Conservation (phyloP, 2,113 vertebrate genomes). For the Hippocampus guttulatus region DNA sequence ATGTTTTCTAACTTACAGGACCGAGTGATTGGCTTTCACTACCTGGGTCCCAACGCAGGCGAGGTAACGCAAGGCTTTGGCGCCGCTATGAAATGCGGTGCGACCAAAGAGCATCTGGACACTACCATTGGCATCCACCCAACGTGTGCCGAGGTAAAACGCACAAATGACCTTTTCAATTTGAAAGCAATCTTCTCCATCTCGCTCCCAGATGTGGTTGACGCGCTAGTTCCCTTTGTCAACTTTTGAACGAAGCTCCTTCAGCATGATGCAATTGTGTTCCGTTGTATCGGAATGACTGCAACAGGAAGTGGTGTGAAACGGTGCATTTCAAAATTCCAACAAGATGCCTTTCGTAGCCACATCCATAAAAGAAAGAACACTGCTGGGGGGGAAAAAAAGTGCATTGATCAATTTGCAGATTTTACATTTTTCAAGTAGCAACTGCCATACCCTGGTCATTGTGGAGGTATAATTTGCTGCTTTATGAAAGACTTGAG, state of each 20-base stretch:
- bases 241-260: no score
- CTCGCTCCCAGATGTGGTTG: no score
- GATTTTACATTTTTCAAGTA: background rate
- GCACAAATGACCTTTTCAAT: background rate
- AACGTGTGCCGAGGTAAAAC: constrained; percentile 87
- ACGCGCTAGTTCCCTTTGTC: no score
- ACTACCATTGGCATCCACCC: constrained; percentile 93
- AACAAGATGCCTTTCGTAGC: no score
- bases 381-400: no score
- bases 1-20: constrained; percentile 63
- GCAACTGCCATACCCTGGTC: background rate
- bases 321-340: no score
- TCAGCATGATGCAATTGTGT: background rate
- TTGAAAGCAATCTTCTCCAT: background rate
- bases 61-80: constrained; percentile 95
- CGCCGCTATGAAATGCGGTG: constrained; percentile 89
- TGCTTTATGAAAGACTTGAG: background rate
- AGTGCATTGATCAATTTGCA: no score
- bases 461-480: background rate
- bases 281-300: background rate
- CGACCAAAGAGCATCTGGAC: constrained; percentile 86
- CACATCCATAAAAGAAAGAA: no score
- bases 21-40: constrained; percentile 88
- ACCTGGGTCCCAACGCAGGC: constrained; percentile 92
- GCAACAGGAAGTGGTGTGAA: constrained; percentile 2